These are phyloP conservation scores for Drosophila trapezifrons DNA, from an alignment of 1,140 invertebrate species.

Conservation along the genomic window DNA sequence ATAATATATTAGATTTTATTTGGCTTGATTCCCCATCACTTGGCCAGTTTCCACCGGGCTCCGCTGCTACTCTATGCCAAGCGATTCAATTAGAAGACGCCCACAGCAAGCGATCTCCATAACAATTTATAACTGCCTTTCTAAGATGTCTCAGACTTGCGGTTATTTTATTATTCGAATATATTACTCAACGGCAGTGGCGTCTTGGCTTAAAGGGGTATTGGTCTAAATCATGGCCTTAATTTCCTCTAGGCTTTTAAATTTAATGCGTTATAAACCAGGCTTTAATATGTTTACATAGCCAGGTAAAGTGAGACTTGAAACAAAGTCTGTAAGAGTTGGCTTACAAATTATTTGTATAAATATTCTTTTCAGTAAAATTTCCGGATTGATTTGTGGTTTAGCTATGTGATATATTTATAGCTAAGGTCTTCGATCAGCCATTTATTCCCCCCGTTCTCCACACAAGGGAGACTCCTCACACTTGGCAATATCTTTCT, in stretches of 20 bases:
- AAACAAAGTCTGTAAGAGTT: neutral
- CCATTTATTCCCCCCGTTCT: slow-evolving; percentile 1
- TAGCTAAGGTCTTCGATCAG: slow-evolving; percentile 4
- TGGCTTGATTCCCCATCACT: slow-evolving; percentile 59
- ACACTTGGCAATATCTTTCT: slow-evolving; percentile 8
- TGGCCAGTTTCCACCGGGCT: slow-evolving; percentile 29
- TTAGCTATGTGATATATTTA: slow-evolving; percentile 11
- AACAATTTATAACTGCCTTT: slow-evolving; percentile 78
- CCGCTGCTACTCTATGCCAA: slow-evolving; percentile 41
- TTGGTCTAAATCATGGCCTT: neutral
- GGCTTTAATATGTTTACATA: neutral
- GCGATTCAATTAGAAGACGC: slow-evolving; percentile 77
- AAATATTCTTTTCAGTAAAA: slow-evolving; percentile 1
- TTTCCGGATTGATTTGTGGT: neutral
- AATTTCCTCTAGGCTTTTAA: neutral
- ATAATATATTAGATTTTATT: slow-evolving; percentile 46
- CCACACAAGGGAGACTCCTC: too few species aligned
- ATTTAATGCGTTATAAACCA: slow-evolving; percentile 3
- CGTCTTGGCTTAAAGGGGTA: slow-evolving; percentile 15
- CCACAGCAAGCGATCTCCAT: slow-evolving; percentile 67
- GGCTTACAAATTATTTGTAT: neutral
- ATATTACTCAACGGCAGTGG: slow-evolving; percentile 59
- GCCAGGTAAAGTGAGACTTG: neutral
- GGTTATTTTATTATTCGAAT: slow-evolving; percentile 72
- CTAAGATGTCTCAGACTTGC: slow-evolving; percentile 60